Evolutionary conservation across 1,140 invertebrate species (phyloP), one percentile per base, ranked within the genome.

Genomic region (Aleiodes sp.): DNA sequence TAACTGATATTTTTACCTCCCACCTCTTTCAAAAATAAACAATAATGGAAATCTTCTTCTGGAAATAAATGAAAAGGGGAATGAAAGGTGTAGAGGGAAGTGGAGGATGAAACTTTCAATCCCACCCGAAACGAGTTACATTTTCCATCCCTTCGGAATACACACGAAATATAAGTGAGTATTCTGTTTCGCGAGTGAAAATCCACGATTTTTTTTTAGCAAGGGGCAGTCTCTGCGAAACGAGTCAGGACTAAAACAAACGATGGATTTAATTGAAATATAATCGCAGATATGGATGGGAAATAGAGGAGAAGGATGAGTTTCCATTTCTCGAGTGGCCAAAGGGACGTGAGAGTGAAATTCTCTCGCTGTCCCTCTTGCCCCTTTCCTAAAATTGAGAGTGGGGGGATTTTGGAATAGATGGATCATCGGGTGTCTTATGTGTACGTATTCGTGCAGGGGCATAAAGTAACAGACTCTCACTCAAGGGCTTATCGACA

Each of bases 401-500:
- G n/a, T n/a, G 59, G 8, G 2, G 4, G 19, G 19, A 28, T n/a
- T 2, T 26, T 16, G 10, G 12, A 29, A 21, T 31, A 35, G 35
- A 64, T 26, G 37, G 39, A 26, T 26, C 35, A 28, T 41, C 21
- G 26, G 66, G 52, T 68, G 41, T 46, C 31, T 60, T 41, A 68
- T 62, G 29, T 24, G 14, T 46, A 39, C 35, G 46, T 56, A 28
- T 68, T 56, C 67, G 67, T 69, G 67, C 41, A 31, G 26, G 41
- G 28, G 65, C 65, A 68, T 68, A 41, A 59, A 67, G 24, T 59
- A 39, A 35, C 19, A 4, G n/a, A n/a, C 9, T 65, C 4, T 65
- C 8, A 26, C 12, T 26, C 21, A 24, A 10, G 67, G 72, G 73
- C 81, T 82, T 85, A 84, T 86, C 84, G 82, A 85, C 83, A 85